These are phyloP conservation scores for Brachyptera risi DNA, from an alignment of 2,888 invertebrate genomes.

Conservation along the genomic window DNA sequence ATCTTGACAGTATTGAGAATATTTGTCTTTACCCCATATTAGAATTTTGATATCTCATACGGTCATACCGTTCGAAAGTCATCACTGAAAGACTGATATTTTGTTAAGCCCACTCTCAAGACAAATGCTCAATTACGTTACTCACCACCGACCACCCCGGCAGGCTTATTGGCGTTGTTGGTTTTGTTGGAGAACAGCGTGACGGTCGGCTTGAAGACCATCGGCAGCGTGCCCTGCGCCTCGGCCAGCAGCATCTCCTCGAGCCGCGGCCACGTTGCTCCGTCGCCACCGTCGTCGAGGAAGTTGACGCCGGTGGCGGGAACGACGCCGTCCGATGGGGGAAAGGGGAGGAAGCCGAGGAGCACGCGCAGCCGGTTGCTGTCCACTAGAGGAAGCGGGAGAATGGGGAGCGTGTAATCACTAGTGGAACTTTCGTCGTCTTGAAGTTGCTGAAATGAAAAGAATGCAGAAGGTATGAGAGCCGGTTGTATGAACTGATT, in stretches of 20 bases:
- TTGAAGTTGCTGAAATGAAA: conserved; percentile 36
- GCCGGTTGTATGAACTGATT: no score
- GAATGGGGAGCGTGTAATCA: conserved; percentile 51
- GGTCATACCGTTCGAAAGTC: no score
- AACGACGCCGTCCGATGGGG: conserved; percentile 40
- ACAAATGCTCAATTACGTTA: no score
- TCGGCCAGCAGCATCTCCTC: conserved; percentile 74
- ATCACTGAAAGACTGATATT: no score
- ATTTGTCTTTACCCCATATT: no score
- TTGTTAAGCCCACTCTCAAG: no score
- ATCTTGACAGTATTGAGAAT: no score
- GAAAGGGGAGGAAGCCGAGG: conserved; percentile 52
- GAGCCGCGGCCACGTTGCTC: conserved; percentile 59
- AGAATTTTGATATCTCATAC: no score
- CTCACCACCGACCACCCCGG: conserved; percentile 67
- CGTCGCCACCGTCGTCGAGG: conserved; percentile 26
- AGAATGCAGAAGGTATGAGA: no score
- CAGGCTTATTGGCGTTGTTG: conserved; percentile 60
- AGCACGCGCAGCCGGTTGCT: conserved; percentile 66
- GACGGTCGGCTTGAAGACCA: conserved; percentile 74
- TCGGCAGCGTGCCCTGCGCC: conserved; percentile 61
- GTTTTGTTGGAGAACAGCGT: conserved; percentile 64
- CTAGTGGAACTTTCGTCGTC: conserved; percentile 40
- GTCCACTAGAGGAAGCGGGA: conserved; percentile 72
- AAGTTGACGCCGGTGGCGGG: conserved; percentile 37